A percentile compares a stretch with the other conserved stretches of the same genome.
phyloP scores from a whole-genome alignment of 2,113 vertebrate genomes.

The Phyllopteryx taeniolatus region DNA sequence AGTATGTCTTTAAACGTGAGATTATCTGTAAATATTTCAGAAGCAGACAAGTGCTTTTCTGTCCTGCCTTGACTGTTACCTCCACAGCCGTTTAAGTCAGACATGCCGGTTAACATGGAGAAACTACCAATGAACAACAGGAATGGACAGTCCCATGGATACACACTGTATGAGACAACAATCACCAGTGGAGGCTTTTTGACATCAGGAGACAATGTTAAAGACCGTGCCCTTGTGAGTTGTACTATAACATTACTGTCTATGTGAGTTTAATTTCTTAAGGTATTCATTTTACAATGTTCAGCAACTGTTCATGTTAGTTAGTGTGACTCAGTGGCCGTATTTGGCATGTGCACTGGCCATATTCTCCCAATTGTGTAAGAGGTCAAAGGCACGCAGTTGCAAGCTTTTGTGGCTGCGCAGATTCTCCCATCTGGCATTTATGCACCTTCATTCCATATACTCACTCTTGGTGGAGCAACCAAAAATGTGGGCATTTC shows the following conservation, averaged over 20 bases:
- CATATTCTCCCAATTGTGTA: too few relatives aligned
- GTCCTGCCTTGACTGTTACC: slow-evolving; percentile 3
- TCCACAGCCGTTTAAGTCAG: slow-evolving; percentile 78
- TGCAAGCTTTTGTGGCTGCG: too few relatives aligned
- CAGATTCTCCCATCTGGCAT: too few relatives aligned
- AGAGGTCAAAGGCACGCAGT: too few relatives aligned
- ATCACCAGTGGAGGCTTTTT: slow-evolving; percentile 79
- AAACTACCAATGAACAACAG: slow-evolving; percentile 81
- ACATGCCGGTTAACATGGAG: slow-evolving; percentile 87
- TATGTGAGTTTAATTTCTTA: not conserved
- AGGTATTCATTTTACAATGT: not conserved
- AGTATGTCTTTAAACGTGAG: slow-evolving; percentile 64
- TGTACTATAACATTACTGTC: not conserved
- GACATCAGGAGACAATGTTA: slow-evolving; percentile 73
- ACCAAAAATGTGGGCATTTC: too few relatives aligned
- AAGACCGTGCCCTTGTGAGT: slow-evolving; percentile 86
- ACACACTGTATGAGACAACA: slow-evolving; percentile 86
- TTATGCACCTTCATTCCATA: too few relatives aligned
- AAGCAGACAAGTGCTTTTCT: not conserved
- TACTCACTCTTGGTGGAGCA: too few relatives aligned
- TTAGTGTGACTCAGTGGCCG: too few relatives aligned
- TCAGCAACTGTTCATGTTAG: too few relatives aligned
- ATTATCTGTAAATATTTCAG: slow-evolving; percentile 5
- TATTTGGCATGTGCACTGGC: too few relatives aligned
- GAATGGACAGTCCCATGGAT: slow-evolving; percentile 86